phyloP scores from a whole-genome alignment of 2,888 invertebrate genomes.

The Epirrhoe tristata region DNA sequence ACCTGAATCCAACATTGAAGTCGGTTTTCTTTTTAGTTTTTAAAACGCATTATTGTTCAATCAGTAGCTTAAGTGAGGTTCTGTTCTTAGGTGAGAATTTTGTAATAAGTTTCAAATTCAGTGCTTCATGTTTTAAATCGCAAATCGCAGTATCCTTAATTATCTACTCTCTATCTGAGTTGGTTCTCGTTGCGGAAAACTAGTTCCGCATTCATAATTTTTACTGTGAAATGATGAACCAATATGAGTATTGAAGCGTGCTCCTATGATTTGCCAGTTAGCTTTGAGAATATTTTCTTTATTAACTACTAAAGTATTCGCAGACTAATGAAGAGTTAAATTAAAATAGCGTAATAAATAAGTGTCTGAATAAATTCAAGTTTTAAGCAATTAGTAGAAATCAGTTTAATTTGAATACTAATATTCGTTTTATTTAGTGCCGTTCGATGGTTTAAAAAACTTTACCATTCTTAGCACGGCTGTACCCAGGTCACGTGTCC shows the following conservation, averaged over 20 bases:
- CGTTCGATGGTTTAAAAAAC: slow-evolving; percentile 10
- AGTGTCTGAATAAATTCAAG: not conserved
- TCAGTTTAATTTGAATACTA: not conserved
- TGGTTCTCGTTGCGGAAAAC: not conserved
- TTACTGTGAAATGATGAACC: not conserved
- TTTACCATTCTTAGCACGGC: slow-evolving; percentile 66
- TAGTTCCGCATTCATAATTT: not conserved
- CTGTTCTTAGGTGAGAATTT: not conserved
- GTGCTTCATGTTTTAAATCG: not conserved
- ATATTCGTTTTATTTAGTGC: not conserved
- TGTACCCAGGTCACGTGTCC: slow-evolving; percentile 69
- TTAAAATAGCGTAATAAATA: not conserved
- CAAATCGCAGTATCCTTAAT: not conserved
- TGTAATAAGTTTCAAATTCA: not conserved
- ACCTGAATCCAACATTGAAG: too few species aligned
- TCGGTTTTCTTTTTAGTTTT: too few species aligned
- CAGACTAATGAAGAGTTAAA: not conserved
- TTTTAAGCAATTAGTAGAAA: not conserved
- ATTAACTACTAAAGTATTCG: not conserved
- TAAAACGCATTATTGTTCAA: not conserved
- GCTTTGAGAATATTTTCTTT: not conserved
- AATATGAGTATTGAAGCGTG: not conserved
- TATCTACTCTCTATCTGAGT: not conserved
- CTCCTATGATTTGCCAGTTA: not conserved
- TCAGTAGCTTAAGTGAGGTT: too few species aligned